phyloP scores from a whole-genome alignment of 2,113 vertebrate species.

The Puffinus mauretanicus region DNA sequence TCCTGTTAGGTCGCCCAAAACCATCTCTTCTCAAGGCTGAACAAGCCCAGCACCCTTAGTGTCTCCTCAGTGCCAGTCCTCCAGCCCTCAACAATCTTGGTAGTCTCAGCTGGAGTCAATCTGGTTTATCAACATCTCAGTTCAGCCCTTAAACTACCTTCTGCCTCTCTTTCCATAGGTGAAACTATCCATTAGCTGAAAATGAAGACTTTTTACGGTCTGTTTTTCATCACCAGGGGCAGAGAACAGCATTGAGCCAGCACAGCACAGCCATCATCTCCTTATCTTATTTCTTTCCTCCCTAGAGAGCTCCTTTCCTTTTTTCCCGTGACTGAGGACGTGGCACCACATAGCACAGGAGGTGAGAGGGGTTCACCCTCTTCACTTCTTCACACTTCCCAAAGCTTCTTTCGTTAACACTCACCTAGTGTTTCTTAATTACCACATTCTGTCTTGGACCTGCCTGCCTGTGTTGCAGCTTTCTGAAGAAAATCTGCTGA shows the following conservation, averaged over 20 bases:
- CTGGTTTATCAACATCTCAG: background rate
- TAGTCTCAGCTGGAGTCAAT: background rate
- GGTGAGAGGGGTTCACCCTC: background rate
- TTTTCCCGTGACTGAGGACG: background rate
- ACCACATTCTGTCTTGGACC: background rate
- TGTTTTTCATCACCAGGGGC: background rate
- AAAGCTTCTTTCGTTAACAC: background rate
- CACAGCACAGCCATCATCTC: background rate
- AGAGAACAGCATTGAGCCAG: background rate
- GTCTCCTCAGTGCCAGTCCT: background rate
- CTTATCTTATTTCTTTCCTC: background rate
- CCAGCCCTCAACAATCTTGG: background rate
- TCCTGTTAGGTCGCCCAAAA: background rate
- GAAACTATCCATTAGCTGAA: background rate
- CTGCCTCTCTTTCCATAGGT: background rate
- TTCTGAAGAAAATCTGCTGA: background rate
- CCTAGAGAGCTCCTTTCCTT: background rate
- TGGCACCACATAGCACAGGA: background rate
- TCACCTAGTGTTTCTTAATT: conserved; percentile 18
- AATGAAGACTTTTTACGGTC: background rate
- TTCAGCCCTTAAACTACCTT: background rate
- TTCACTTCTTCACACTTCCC: background rate
- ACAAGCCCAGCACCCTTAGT: background rate
- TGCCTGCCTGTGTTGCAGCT: background rate
- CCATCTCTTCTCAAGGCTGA: background rate